These are phyloP conservation scores for Anableps anableps DNA, from an alignment of 2,797 vertebrate species.

Conservation along the genomic window DNA sequence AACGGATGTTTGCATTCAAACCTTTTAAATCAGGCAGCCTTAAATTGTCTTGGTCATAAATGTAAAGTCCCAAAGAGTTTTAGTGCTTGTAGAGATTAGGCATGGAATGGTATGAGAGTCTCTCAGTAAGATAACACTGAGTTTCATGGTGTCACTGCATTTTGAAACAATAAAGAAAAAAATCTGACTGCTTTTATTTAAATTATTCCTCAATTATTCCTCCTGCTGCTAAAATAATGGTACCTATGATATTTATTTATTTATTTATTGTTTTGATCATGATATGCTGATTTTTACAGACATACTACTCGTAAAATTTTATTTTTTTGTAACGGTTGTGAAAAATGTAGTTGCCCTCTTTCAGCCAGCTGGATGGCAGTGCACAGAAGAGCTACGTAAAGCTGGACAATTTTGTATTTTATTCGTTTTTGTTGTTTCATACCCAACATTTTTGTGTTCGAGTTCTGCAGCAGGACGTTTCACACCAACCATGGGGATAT, in stretches of 20 bases:
- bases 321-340: not conserved
- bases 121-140: too few species aligned
- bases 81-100: not conserved
- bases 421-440: not conserved
- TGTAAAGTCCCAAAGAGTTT: conserved; percentile 7
- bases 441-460: not conserved
- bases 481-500: not conserved
- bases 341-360: not conserved
- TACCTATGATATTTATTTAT: not conserved
- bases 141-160: too few species aligned
- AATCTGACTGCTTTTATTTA: not conserved
- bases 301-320: not conserved
- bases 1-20: conserved; percentile 8
- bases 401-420: not conserved
- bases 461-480: not conserved
- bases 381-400: not conserved
- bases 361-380: not conserved
- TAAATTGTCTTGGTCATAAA: conserved; percentile 23
- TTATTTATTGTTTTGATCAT: not conserved
- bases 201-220: not conserved
- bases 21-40: conserved; percentile 16
- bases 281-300: not conserved
- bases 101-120: not conserved
- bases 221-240: not conserved
- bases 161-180: too few species aligned